Percentiles rank a stretch among this genome's conserved stretches.
Conservation (phyloP, 2,113 vertebrate species). For the Tapirus terrestris region DNA sequence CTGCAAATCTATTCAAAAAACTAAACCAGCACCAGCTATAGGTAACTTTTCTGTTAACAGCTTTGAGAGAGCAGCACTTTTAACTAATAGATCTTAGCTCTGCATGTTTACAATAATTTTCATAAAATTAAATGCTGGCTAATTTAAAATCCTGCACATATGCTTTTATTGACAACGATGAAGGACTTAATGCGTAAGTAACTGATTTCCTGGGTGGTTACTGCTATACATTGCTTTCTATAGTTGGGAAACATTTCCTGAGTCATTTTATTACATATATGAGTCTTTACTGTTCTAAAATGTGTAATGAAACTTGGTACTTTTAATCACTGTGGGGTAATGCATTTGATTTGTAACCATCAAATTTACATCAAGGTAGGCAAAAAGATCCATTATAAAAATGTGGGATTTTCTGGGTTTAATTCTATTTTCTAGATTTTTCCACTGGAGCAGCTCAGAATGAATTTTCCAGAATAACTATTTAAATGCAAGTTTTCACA, state of each 20-base stretch:
- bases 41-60: slow-evolving; percentile 63
- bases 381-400: slow-evolving; percentile 30
- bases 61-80: slow-evolving; percentile 63
- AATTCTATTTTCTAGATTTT: slow-evolving; percentile 50
- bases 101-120: slow-evolving; percentile 67
- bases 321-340: not conserved
- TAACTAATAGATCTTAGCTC: slow-evolving; percentile 57
- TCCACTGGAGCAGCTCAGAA: not conserved
- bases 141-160: not conserved
- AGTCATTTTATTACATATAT: not conserved
- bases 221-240: not conserved
- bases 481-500: slow-evolving; percentile 29
- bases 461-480: slow-evolving; percentile 47
- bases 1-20: not conserved
- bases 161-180: not conserved
- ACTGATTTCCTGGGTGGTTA: not conserved
- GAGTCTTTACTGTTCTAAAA: slow-evolving; percentile 37
- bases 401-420: not conserved
- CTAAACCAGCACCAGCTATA: slow-evolving; percentile 75
- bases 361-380: not conserved
- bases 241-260: not conserved
- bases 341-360: slow-evolving; percentile 21
- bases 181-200: slow-evolving; percentile 52
- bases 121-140: slow-evolving; percentile 44
- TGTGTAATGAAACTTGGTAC: not conserved